Base-by-base conservation (phyloP, 2,113 vertebrate genomes). In the Oryzias javanicus region DNA sequence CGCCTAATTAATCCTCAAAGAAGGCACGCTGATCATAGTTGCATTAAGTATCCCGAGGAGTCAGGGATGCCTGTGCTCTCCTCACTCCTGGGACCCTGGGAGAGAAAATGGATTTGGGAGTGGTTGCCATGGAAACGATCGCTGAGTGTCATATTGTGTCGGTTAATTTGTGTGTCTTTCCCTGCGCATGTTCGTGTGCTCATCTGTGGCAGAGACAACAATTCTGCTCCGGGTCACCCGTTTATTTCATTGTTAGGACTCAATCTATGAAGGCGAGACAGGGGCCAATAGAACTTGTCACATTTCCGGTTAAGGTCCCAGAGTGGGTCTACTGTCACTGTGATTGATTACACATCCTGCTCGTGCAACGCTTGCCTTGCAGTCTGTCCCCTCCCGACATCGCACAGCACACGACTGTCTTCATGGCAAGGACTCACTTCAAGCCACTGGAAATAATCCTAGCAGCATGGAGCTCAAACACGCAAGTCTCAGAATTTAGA, bases 1-100 rank as follows among this genome's bases (percentile, higher is more conserved):
- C 46, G 16, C 67, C 85, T 89, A 89, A 90, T 90, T 87, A 91
- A 78, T 74, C 82, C 86, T 88, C 68, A 77, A 78, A 84, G 82
- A 90, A 74, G 84, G 74, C 12, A 17, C 67, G 71, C 59, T 22
- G 66, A 74, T 76, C 63, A 46, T 53, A 58, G 75, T 77, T 17
- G 15, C 67, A 70, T 60, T 72, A 55, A 74, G 66, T 53, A 49
- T 74, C 59, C 49, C 45, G 44, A 69, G 29, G 64, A 69, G 78
- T 73, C 64, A 58, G 72, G 74, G 18, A 84, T 61, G 56, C 63
- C 70, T 24, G 35, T 74, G 67, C 72, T 80, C 48, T 55, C 40
- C 42, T 56, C 24, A 27, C 77, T 70, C 74, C 61, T 53, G 75
- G 72, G 77, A 81, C 42, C 25, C 4, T 2, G 55, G 45, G 47